A percentile compares a stretch with the other conserved stretches of the same genome.
phyloP scores from a whole-genome alignment of 1,140 invertebrate genomes.

The Drosophila varians region DNA sequence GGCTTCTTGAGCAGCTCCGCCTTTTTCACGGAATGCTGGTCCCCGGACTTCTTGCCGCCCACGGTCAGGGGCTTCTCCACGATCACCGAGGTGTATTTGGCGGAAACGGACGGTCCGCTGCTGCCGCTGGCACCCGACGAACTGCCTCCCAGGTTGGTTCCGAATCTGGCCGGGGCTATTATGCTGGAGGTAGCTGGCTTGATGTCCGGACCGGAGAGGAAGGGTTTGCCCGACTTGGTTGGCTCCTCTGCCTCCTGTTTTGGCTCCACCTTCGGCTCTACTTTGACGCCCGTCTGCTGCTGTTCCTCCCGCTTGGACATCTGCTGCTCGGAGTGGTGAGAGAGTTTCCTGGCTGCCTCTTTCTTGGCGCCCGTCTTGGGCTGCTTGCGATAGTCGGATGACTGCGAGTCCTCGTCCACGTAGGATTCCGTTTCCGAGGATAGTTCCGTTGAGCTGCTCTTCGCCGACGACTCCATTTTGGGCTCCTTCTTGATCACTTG shows the following conservation, averaged over 20 bases:
- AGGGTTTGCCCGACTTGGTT: constrained; percentile 25
- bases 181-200: constrained; percentile 35
- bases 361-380: constrained; percentile 26
- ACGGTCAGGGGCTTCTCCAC: constrained; percentile 63
- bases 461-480: constrained; percentile 55
- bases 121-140: neutral
- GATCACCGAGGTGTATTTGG: constrained; percentile 74
- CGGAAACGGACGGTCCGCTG: neutral
- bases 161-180: constrained; percentile 56
- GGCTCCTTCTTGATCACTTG: constrained; percentile 49
- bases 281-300: neutral
- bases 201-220: constrained; percentile 30
- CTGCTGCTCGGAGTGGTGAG: constrained; percentile 8
- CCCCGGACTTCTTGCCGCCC: constrained; percentile 13
- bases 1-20: constrained; percentile 42
- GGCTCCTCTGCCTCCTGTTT: constrained; percentile 44
- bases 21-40: constrained; percentile 28
- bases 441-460: constrained; percentile 70
- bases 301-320: constrained; percentile 36
- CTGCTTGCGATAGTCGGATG: constrained; percentile 68
- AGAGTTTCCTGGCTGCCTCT: constrained; percentile 8
- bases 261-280: constrained; percentile 46
- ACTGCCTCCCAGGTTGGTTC: constrained; percentile 5
- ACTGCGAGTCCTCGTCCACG: constrained; percentile 80
- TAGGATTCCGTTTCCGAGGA: constrained; percentile 80